Conservation (phyloP, 2,797 vertebrate genomes). For the Nannoperca australis region DNA sequence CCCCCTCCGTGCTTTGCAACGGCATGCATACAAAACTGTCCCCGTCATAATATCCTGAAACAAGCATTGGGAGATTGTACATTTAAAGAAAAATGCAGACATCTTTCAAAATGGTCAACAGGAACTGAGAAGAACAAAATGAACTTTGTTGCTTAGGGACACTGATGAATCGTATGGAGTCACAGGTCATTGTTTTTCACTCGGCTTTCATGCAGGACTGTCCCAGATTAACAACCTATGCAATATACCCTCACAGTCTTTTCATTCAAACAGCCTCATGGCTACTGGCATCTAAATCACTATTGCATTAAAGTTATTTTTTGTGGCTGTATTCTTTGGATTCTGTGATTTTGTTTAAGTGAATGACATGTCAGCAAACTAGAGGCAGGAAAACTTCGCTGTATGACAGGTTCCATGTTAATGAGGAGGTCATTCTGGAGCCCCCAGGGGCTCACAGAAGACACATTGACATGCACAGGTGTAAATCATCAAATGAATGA, state of each 20-base stretch:
- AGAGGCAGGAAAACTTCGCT: background rate
- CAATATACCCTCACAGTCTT: conserved; percentile 75
- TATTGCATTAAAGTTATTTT: conserved; percentile 77
- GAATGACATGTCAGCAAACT: background rate
- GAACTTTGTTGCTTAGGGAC: conserved; percentile 42
- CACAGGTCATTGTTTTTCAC: conserved; percentile 53
- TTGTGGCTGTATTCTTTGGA: conserved; percentile 65
- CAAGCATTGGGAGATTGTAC: conserved; percentile 41
- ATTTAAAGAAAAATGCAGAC: conserved; percentile 24
- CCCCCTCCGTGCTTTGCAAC: conserved; percentile 43
- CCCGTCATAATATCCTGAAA: conserved; percentile 30
- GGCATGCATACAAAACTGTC: conserved; percentile 35
- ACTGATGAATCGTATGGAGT: conserved; percentile 33
- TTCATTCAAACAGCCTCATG: conserved; percentile 58
- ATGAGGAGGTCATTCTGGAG: background rate
- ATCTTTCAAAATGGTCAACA: conserved; percentile 27
- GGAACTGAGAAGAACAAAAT: conserved; percentile 39
- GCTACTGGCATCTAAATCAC: conserved; percentile 67
- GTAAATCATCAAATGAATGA: background rate
- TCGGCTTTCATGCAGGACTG: conserved; percentile 65
- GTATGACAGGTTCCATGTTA: background rate
- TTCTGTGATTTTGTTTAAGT: conserved; percentile 35
- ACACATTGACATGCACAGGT: background rate
- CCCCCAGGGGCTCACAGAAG: background rate
- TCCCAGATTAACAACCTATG: conserved; percentile 80